phyloP scores from a whole-genome alignment of 2,113 vertebrate species.

The Arvicanthis niloticus region DNA sequence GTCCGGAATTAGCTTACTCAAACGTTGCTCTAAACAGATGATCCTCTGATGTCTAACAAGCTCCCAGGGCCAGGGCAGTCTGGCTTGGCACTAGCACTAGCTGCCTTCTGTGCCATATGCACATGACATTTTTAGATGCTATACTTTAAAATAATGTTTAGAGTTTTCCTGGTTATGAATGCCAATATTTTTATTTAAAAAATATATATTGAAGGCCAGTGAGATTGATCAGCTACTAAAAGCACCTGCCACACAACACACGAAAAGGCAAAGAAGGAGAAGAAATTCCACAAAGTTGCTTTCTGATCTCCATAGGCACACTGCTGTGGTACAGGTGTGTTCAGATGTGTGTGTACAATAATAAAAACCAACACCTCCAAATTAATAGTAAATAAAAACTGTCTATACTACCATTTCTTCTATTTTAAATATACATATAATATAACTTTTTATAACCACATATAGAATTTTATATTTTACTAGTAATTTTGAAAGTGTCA shows the following conservation, averaged over 20 bases:
- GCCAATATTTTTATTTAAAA: background rate
- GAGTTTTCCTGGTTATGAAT: slow-evolving; percentile 8
- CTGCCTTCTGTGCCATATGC: background rate
- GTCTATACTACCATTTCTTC: background rate
- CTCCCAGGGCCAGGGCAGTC: background rate
- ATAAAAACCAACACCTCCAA: background rate
- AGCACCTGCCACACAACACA: background rate
- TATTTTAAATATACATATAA: background rate
- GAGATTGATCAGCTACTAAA: background rate
- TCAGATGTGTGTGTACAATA: background rate
- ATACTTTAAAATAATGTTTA: slow-evolving; percentile 29
- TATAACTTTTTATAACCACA: slow-evolving; percentile 1
- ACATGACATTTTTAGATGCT: background rate
- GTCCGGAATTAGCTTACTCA: slow-evolving; percentile 77
- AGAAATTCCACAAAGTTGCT: background rate
- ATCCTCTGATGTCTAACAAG: slow-evolving; percentile 13
- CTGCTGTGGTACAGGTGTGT: background rate
- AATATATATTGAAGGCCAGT: background rate
- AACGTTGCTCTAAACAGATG: slow-evolving; percentile 76
- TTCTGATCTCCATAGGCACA: background rate
- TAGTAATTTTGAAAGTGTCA: slow-evolving; percentile 2
- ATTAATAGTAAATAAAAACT: slow-evolving; percentile 31
- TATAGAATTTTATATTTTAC: background rate
- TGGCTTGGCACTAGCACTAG: background rate
- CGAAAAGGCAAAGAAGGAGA: background rate